Conservation (phyloP, 2,888 invertebrate genomes). For the Acanthosepion pharaonis region DNA sequence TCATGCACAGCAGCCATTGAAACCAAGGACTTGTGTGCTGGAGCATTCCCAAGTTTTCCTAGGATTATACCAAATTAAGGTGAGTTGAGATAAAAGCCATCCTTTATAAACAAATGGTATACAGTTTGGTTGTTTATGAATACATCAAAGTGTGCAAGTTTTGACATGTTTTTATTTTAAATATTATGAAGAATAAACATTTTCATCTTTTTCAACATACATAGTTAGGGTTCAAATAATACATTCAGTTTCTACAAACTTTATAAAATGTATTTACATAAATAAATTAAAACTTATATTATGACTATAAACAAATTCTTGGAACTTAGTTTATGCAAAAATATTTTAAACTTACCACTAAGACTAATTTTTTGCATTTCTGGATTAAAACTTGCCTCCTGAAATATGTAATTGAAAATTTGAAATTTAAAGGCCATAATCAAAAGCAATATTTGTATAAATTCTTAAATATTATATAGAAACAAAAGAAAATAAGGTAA, state of each 20-base stretch:
- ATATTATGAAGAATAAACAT: not conserved
- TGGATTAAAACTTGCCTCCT: not conserved
- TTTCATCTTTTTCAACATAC: not conserved
- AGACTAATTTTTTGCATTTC: not conserved
- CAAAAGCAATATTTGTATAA: not conserved
- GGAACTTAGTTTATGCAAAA: too few relatives aligned
- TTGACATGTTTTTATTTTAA: not conserved
- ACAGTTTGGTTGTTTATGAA: not conserved
- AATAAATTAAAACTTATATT: too few relatives aligned
- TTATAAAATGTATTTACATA: not conserved
- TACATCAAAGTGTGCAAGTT: not conserved
- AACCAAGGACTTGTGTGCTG: too few relatives aligned
- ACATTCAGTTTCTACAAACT: not conserved
- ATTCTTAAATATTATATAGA: not conserved
- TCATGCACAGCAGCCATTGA: too few relatives aligned
- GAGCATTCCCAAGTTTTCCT: too few relatives aligned
- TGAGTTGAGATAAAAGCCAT: too few relatives aligned
- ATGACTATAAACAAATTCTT: too few relatives aligned
- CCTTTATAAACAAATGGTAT: too few relatives aligned
- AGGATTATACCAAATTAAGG: too few relatives aligned
- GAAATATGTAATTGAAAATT: not conserved
- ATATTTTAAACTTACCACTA: not conserved
- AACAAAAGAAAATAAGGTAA: not conserved
- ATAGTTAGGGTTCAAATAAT: not conserved
- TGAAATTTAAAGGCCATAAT: not conserved